These are phyloP conservation scores for Pipistrellus pygmaeus DNA, from an alignment of 2,797 vertebrate genomes.

Conservation along the genomic window DNA sequence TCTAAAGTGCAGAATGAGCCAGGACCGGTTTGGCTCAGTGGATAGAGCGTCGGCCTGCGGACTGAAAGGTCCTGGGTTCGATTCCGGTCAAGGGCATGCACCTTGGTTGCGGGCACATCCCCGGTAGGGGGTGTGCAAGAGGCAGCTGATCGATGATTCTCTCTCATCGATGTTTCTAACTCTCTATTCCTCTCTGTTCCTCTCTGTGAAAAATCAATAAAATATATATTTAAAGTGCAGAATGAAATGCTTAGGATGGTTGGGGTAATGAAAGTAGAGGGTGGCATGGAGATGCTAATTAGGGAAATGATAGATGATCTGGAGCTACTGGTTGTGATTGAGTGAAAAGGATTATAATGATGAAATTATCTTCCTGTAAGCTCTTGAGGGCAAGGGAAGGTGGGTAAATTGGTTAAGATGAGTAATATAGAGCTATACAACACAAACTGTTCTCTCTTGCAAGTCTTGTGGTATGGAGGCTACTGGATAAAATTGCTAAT, in stretches of 20 bases:
- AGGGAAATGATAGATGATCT: not conserved
- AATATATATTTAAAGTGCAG: not conserved
- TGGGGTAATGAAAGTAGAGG: not conserved
- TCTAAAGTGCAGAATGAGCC: slow-evolving; percentile 19
- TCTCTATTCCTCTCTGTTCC: no score
- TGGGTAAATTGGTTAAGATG: not conserved
- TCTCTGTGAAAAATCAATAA: no score
- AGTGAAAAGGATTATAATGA: slow-evolving; percentile 4
- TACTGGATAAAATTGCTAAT: not conserved
- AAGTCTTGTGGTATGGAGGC: not conserved
- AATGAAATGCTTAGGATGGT: not conserved
- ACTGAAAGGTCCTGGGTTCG: no score
- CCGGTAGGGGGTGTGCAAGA: no score
- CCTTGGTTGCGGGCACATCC: no score
- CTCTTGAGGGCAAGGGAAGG: not conserved
- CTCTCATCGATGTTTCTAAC: no score
- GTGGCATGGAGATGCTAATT: not conserved
- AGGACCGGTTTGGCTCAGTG: no score
- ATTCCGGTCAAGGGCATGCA: no score
- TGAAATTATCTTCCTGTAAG: not conserved
- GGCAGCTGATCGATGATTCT: no score
- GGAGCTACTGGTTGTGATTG: not conserved
- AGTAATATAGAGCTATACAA: not conserved
- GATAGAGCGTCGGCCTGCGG: no score
- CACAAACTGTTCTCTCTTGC: not conserved